Evolutionary conservation across 2,888 invertebrate species (phyloP).

Genomic region (Aquatica leii): DNA sequence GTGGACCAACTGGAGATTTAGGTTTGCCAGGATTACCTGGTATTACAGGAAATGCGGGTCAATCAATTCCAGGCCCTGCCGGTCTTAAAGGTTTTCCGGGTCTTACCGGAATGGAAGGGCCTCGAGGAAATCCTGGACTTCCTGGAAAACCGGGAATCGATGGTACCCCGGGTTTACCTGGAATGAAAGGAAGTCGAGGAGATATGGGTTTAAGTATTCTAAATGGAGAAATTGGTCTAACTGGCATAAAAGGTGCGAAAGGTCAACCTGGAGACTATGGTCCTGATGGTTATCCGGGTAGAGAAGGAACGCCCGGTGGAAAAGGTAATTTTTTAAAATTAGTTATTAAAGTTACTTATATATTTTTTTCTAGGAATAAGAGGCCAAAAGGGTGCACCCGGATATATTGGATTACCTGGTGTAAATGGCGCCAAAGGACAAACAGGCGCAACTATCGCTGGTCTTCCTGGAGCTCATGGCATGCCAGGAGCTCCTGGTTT

Average conservation of each 20-base stretch:
- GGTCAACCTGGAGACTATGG: slow-evolving; percentile 58
- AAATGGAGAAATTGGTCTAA: slow-evolving; percentile 60
- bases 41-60: slow-evolving; percentile 52
- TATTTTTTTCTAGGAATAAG: slow-evolving; percentile 31
- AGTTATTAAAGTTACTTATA: not conserved
- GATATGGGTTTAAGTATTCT: slow-evolving; percentile 64
- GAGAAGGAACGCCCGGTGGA: slow-evolving; percentile 52
- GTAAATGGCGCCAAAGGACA: slow-evolving; percentile 53
- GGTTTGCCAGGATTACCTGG: slow-evolving; percentile 66
- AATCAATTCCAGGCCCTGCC: slow-evolving; percentile 61
- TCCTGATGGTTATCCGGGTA: slow-evolving; percentile 55
- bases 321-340: slow-evolving; percentile 46
- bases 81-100: slow-evolving; percentile 77
- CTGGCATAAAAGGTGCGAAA: slow-evolving; percentile 57
- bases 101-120: slow-evolving; percentile 71
- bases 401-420: slow-evolving; percentile 45
- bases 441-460: slow-evolving; percentile 51
- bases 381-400: slow-evolving; percentile 58
- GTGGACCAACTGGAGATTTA: slow-evolving; percentile 64
- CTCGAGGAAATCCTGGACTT: slow-evolving; percentile 63
- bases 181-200: slow-evolving; percentile 65
- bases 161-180: slow-evolving; percentile 55
- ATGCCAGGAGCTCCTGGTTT: slow-evolving; percentile 53
- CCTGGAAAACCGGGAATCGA: slow-evolving; percentile 50
- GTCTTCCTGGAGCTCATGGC: slow-evolving; percentile 57